A percentile compares a stretch with the other conserved stretches of the same genome.
phyloP scores from a whole-genome alignment of 2,797 vertebrate species.

The Smutsia temminckii region DNA sequence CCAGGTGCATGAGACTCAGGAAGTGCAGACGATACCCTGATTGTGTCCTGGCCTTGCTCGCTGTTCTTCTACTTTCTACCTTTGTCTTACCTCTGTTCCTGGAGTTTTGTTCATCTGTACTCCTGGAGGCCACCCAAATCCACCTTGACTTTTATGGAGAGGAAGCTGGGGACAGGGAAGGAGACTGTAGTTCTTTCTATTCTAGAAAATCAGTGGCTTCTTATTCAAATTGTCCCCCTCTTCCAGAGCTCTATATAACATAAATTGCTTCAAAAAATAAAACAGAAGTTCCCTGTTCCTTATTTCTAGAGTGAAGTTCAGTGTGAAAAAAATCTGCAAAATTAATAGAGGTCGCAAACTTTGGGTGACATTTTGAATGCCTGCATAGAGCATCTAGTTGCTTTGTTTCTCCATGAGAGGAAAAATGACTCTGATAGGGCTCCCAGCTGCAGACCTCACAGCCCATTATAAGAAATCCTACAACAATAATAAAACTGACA shows the following conservation, averaged over 20 bases:
- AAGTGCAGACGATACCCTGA: not conserved
- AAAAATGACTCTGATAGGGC: not conserved
- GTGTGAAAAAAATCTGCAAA: constrained; percentile 35
- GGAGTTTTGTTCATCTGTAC: not conserved
- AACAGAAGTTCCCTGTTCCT: not conserved
- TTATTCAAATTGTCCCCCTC: not conserved
- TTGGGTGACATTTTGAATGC: not conserved
- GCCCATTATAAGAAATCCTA: not conserved
- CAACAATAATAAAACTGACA: not conserved
- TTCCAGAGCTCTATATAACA: not conserved
- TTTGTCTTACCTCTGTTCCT: not conserved
- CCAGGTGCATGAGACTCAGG: not conserved
- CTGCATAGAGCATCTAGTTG: not conserved
- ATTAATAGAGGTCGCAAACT: not conserved
- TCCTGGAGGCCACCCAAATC: not conserved
- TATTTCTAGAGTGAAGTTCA: not conserved
- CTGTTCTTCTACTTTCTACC: not conserved
- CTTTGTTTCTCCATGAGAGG: not conserved
- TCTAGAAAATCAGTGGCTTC: not conserved
- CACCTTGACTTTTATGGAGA: not conserved
- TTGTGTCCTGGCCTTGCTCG: not conserved
- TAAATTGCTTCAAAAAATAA: not conserved
- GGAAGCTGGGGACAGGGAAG: not conserved
- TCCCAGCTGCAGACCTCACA: not conserved
- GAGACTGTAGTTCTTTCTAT: not conserved